Evolutionary conservation across 23 tunicate species (phyloP).

Genomic region (Oikopleura dioica): DNA sequence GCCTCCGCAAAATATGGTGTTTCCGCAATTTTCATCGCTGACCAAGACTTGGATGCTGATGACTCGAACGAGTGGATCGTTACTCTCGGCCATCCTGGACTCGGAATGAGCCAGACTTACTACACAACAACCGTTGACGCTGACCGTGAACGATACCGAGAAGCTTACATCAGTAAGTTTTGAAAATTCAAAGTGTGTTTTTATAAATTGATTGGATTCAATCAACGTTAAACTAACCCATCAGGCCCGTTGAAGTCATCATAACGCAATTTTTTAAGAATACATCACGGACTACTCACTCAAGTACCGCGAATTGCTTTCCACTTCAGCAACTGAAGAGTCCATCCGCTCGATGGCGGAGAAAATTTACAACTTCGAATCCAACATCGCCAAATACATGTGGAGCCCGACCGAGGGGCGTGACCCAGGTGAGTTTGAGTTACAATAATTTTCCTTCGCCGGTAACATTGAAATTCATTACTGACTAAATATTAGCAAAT

Average conservation of each 20-base stretch:
- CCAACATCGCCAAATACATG: neutral
- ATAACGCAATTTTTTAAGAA: neutral
- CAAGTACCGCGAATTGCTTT: neutral
- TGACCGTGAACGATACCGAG: neutral
- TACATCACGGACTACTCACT: neutral
- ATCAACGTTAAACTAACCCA: too few relatives aligned
- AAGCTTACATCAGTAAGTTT: neutral
- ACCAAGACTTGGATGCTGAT: conserved; percentile 1
- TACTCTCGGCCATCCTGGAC: neutral
- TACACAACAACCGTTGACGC: neutral
- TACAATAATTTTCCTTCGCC: too few relatives aligned
- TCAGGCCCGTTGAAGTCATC: too few relatives aligned
- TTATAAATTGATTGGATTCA: neutral
- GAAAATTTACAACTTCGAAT: neutral
- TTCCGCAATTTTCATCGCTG: neutral
- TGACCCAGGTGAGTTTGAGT: too few relatives aligned
- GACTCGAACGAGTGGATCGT: conserved; percentile 8
- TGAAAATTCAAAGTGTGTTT: neutral
- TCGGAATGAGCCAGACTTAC: neutral
- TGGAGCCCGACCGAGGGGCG: conserved; percentile 1
- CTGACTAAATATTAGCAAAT: too few relatives aligned
- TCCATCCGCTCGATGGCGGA: neutral
- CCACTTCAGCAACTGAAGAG: neutral
- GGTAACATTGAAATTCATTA: too few relatives aligned
- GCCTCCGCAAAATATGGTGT: neutral